Conservation (phyloP, 2,797 vertebrate species). For the Schizopygopsis malacanthus region DNA sequence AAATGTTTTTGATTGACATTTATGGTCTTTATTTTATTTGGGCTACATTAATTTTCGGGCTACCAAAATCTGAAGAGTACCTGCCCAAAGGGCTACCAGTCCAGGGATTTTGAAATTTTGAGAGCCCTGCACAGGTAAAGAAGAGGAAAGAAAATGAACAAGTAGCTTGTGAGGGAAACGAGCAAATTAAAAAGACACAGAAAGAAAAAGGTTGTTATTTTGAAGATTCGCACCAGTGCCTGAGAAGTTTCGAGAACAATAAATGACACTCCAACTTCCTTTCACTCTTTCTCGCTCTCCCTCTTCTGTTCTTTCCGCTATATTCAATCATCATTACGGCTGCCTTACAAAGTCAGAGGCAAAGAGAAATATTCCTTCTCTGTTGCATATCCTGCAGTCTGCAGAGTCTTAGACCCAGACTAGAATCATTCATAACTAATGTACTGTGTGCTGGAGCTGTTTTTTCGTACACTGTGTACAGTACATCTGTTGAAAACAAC, state of each 20-base stretch:
- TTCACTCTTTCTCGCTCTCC: slow-evolving; percentile 24
- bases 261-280: slow-evolving; percentile 30
- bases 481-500: slow-evolving; percentile 17
- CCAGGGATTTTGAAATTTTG: too few species aligned
- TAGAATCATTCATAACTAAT: slow-evolving; percentile 28
- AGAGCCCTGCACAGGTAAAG: not conserved
- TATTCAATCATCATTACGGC: slow-evolving; percentile 44
- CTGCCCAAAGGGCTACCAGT: too few species aligned
- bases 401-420: slow-evolving; percentile 1
- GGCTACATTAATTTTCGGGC: too few species aligned
- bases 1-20: too few species aligned
- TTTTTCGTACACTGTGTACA: slow-evolving; percentile 28
- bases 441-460: not conserved
- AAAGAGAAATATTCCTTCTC: slow-evolving; percentile 33
- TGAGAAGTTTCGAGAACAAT: slow-evolving; percentile 8
- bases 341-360: slow-evolving; percentile 25
- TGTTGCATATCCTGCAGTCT: slow-evolving; percentile 17
- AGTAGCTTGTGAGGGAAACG: not conserved
- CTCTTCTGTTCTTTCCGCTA: slow-evolving; percentile 32
- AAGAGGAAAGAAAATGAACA: not conserved
- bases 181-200: slow-evolving; percentile 8
- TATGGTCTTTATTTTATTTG: too few species aligned
- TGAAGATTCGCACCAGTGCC: slow-evolving; percentile 10
- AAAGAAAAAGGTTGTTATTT: slow-evolving; percentile 1
- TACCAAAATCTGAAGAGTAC: too few species aligned